Conservation (phyloP, 2,888 invertebrate species). For the Neoitamus cyanurus region DNA sequence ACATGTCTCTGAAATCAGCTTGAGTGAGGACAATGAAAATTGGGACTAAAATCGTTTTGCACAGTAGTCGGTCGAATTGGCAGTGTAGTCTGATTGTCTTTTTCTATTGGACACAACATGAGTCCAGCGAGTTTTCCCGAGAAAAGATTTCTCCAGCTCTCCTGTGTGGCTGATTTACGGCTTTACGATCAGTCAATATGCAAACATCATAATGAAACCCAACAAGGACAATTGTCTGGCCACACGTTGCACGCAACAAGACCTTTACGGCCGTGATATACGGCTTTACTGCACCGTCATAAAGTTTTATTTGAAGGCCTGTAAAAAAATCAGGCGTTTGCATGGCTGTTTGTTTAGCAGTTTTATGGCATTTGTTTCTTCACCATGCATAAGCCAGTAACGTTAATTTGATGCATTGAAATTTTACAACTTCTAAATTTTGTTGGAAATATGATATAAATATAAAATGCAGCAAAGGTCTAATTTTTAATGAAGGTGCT, state of each 20-base stretch:
- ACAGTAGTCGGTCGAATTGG: constrained; percentile 24
- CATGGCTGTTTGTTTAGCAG: neutral
- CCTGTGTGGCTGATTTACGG: constrained; percentile 30
- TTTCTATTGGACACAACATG: neutral
- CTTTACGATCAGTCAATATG: constrained; percentile 36
- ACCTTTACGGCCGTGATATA: constrained; percentile 19
- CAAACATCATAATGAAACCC: constrained; percentile 35
- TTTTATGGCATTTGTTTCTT: neutral
- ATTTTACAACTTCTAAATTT: too few species aligned
- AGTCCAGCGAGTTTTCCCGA: neutral
- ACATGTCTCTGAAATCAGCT: neutral
- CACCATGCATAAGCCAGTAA: neutral
- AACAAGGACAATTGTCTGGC: constrained; percentile 23
- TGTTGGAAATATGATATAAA: too few species aligned
- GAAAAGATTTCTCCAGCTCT: constrained; percentile 27
- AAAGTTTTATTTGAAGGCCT: constrained; percentile 1
- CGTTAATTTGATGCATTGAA: neutral
- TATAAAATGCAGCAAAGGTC: too few species aligned
- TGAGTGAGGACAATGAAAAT: neutral
- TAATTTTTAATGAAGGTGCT: too few species aligned
- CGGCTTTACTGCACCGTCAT: neutral
- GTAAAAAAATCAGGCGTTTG: neutral
- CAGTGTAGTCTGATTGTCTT: neutral
- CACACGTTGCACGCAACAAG: constrained; percentile 30
- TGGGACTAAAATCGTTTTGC: neutral